Conservation (phyloP, 2,113 vertebrate genomes). For the Motacilla alba region DNA sequence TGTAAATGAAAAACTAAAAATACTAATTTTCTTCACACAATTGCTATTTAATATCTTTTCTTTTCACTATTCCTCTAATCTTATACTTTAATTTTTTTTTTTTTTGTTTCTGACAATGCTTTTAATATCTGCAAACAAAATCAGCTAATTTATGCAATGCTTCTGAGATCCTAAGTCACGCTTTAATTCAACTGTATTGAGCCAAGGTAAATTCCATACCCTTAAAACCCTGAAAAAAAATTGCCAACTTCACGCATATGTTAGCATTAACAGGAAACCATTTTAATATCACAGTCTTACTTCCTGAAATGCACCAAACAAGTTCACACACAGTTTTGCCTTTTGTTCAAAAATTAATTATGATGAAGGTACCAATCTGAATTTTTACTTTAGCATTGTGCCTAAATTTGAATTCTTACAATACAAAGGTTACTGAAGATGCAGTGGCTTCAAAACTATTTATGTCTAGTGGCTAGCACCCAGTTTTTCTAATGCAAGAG, state of each 20-base stretch:
- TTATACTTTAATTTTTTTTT: background rate
- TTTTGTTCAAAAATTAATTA: background rate
- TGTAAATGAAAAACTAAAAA: background rate
- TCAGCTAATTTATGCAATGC: background rate
- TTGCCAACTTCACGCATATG: fast-evolving
- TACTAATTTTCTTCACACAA: background rate
- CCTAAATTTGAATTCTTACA: background rate
- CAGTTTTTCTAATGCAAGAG: background rate
- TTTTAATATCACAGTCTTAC: background rate
- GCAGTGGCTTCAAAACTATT: background rate
- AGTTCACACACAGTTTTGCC: background rate
- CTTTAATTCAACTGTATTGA: background rate
- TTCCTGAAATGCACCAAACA: background rate
- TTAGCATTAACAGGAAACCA: background rate
- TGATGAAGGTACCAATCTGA: background rate
- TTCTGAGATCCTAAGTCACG: background rate
- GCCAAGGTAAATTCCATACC: background rate
- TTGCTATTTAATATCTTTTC: background rate
- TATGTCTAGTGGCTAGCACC: background rate
- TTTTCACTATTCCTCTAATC: background rate
- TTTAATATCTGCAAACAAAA: background rate
- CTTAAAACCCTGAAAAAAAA: background rate
- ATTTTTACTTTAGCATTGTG: background rate
- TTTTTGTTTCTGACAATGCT: background rate
- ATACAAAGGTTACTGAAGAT: background rate